Base-by-base conservation (phyloP, 1,140 invertebrate genomes). In the Portunus trituberculatus region DNA sequence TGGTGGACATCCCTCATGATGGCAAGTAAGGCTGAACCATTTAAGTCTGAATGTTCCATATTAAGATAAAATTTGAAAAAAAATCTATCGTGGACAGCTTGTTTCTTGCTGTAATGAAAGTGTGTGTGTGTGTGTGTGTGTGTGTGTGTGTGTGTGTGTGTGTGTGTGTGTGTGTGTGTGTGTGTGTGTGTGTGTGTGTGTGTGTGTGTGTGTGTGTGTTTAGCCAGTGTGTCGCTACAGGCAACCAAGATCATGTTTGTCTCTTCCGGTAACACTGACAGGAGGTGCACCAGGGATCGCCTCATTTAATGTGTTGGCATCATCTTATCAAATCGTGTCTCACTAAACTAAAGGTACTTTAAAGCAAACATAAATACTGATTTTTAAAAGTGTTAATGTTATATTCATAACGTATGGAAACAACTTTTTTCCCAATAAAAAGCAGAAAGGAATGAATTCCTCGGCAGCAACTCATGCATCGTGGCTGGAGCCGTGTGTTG, bases 141-240 rank as follows among this genome's bases (percentile, higher is more conserved):
- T 88, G 86, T 88, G 86, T 88, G 86, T 88, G 86, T 88, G 86
- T 88, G 86, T 32, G 31, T 88, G 86, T 88, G 86, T 91, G 39
- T 39, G 39, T 39, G 39, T 39, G 39, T 39, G 39, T 39, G 39
- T 39, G 39, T 39, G 86, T 88, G 86, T 88, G 86, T 88, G 86
- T 88, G 86, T 88, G 86, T 88, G 86, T 88, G 86, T 88, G 86
- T 88, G 86, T 88, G 86, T 88, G 86, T 88, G 86, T 88, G 86
- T 32, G 31, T 88, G 86, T 88, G 86, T 39, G 39, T 39, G 39
- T 39, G 39, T 39, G 39, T 39, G 39, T 39, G 39, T 39, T 6
- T 2, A 6, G 39, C 39, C 39, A 39, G 39, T 39, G 39, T 39
- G 39, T 39, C 6, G 1, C 39, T 59, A 59, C 52, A 59, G 52